Percentiles rank a stretch among this genome's conserved stretches.
These are phyloP conservation scores for Eidolon dupreanum DNA, from an alignment of 2,797 vertebrate genomes.

Conservation along the genomic window DNA sequence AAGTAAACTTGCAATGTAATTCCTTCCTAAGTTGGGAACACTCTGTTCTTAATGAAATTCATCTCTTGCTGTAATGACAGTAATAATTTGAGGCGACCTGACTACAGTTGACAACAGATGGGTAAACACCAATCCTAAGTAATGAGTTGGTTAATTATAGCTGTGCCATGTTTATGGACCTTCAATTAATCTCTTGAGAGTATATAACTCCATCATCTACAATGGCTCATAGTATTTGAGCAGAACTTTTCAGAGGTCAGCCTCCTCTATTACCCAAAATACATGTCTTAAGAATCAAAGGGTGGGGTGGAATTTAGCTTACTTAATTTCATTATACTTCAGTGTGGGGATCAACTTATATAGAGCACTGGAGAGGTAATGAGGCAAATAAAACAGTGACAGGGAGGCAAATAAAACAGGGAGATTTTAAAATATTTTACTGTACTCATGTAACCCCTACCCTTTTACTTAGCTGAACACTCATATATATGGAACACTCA, in stretches of 20 bases:
- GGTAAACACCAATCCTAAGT: background rate
- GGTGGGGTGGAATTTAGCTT: background rate
- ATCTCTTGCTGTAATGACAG: slow-evolving; percentile 19
- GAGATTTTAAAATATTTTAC: background rate
- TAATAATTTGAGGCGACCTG: background rate
- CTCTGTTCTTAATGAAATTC: slow-evolving; percentile 22
- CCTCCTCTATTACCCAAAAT: background rate
- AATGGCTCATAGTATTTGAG: background rate
- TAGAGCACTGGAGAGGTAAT: background rate
- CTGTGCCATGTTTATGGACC: background rate
- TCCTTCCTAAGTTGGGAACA: slow-evolving; percentile 41
- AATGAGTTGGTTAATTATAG: slow-evolving; percentile 52
- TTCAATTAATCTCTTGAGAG: background rate
- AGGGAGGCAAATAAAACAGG: slow-evolving; percentile 3
- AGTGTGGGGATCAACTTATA: background rate
- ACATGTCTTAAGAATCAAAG: background rate
- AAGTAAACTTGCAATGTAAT: slow-evolving; percentile 50
- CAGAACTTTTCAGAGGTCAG: slow-evolving; percentile 3
- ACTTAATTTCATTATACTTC: background rate
- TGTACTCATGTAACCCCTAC: background rate
- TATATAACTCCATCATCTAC: background rate
- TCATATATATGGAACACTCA: background rate
- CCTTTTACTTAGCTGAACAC: background rate
- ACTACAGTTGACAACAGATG: background rate
- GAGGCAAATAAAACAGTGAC: background rate